Percentiles rank a stretch among this genome's conserved stretches.
phyloP scores from a whole-genome alignment of 1,140 invertebrate species.

The Drosophila cardini region DNA sequence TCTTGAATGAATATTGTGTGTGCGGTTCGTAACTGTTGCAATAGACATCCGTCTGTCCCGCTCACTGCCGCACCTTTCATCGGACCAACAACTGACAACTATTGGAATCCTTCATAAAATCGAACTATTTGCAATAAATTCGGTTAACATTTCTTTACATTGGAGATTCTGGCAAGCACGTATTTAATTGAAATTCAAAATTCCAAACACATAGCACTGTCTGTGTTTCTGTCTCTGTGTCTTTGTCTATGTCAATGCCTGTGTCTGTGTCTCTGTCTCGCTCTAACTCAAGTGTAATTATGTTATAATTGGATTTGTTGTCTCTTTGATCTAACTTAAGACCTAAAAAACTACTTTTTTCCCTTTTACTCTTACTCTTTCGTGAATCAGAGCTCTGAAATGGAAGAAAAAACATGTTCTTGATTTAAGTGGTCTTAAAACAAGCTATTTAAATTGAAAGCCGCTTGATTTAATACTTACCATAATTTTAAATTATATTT shows the following conservation, averaged over 20 bases:
- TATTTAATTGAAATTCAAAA: slow-evolving; percentile 43
- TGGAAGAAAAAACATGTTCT: too few relatives aligned
- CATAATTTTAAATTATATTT: too few relatives aligned
- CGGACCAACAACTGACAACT: slow-evolving; percentile 3
- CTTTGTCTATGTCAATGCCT: slow-evolving; percentile 1
- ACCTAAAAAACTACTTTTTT: background rate
- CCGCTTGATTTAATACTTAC: too few relatives aligned
- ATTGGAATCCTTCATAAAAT: slow-evolving; percentile 16
- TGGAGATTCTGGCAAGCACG: slow-evolving; percentile 23
- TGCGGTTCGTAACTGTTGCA: slow-evolving; percentile 2
- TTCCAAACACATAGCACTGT: background rate
- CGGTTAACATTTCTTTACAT: slow-evolving; percentile 25
- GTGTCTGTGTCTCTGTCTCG: background rate
- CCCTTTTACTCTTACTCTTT: background rate
- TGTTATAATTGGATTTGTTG: slow-evolving; percentile 50
- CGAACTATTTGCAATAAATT: slow-evolving; percentile 39
- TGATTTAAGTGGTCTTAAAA: too few relatives aligned
- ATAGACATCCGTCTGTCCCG: background rate
- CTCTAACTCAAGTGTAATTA: slow-evolving; percentile 52
- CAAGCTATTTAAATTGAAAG: too few relatives aligned
- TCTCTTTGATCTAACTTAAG: slow-evolving; percentile 1
- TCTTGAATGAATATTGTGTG: slow-evolving; percentile 8
- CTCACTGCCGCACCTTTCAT: background rate
- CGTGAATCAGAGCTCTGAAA: too few relatives aligned
- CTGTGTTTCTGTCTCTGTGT: slow-evolving; percentile 1